Evolutionary conservation across 2,113 vertebrate genomes (phyloP), one percentile per base, ranked within the genome.

Genomic region (Hypanus sabinus): DNA sequence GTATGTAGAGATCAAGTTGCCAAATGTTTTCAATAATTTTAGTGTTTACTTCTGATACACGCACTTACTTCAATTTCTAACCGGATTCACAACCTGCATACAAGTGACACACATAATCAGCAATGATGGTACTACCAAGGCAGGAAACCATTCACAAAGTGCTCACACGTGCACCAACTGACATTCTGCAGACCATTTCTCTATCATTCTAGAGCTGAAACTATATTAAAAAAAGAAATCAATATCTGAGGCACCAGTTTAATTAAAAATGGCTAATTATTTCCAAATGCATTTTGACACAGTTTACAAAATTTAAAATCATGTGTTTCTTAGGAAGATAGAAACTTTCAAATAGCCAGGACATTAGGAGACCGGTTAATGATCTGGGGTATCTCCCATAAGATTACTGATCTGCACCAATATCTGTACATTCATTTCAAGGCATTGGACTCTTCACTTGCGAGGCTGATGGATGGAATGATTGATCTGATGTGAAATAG

Each of bases 401-500:
- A 33, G 70, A 73, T 93, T 93, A 73, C 22, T 79, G 36, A 60
- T 60, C 83, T 55, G 55, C 81, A 27, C 46, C 55, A 24, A 60
- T 60, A 57, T 85, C 38, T 71, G 91, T 73, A 73, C 24, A 65
- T 90, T 90, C 60, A 65, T 33, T 90, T 62, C 10, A 24, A 75
- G 36, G 16, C 36, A 55, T 94, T 36, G 22, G 18, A 30, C 7
- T 8, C 65, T 94, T 99, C 98, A 99, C 96, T 99, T 99, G 97
- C 99, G 99, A 73, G 99, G 99, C 95, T 99, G 99, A 95, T 99
- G 98, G 96, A 99, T 99, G 94, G 98, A 97, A 96, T 98, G 98
- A 90, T 98, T 98, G 95, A 98, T 94, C 20, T 98, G 98, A 24
- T 98, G 97, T 0, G 96, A 93, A 3, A 96, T 94, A 60, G 97